Evolutionary conservation across 2,888 invertebrate species (phyloP).

Genomic region (Drosophila longiperda): DNA sequence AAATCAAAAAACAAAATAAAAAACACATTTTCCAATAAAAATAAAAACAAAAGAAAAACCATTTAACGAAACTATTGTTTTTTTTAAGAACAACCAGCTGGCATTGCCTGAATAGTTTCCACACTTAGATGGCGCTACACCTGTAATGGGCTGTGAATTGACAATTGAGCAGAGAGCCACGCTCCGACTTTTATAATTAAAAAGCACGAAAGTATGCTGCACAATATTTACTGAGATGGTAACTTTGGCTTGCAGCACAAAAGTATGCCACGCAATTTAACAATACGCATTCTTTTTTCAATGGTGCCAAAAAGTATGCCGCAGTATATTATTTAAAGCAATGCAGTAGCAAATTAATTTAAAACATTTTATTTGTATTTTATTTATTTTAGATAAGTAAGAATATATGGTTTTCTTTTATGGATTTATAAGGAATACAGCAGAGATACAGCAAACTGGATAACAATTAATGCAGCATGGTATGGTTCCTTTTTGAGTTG

Average conservation of each 20-base stretch:
- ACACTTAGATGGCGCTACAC: neutral
- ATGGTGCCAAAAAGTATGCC: neutral
- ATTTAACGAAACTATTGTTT: constrained; percentile 1
- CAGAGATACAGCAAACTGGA: neutral
- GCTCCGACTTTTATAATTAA: too few species aligned
- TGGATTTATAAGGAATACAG: neutral
- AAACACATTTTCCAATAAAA: constrained; percentile 73
- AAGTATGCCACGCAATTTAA: neutral
- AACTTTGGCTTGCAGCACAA: neutral
- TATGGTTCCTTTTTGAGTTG: neutral
- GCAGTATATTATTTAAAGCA: neutral
- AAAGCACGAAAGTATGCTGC: neutral
- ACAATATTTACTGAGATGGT: neutral
- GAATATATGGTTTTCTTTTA: neutral
- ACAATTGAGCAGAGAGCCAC: too few species aligned
- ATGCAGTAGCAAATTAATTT: neutral
- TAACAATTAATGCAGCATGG: neutral
- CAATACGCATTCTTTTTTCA: neutral
- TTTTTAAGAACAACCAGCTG: neutral
- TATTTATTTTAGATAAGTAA: neutral
- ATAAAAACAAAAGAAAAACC: constrained; percentile 46
- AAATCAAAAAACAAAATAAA: constrained; percentile 28
- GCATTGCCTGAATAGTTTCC: neutral
- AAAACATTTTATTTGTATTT: neutral
- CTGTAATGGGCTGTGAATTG: neutral